These are phyloP conservation scores for Coelopa pilipes DNA, from an alignment of 2,888 invertebrate genomes.

Conservation along the genomic window DNA sequence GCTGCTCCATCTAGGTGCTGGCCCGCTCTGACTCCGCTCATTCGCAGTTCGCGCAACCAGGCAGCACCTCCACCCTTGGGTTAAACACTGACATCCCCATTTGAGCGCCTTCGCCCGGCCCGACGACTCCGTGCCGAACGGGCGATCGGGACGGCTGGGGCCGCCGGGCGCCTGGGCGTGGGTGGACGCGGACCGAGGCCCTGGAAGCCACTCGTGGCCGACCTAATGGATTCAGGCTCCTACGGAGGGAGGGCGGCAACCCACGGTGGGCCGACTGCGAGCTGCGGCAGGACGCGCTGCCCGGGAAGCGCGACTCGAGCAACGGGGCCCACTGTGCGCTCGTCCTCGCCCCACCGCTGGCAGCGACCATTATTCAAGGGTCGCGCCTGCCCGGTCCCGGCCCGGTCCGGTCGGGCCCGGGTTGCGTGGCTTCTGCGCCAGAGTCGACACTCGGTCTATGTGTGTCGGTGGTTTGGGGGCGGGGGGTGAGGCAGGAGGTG, in stretches of 20 bases:
- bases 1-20: conserved; percentile 36
- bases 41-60: conserved; percentile 62
- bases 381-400: not conserved
- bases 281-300: too few relatives aligned
- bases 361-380: conserved; percentile 20
- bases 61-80: conserved; percentile 65
- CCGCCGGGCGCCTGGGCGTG: not conserved
- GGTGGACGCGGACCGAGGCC: too few relatives aligned
- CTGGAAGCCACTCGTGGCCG: too few relatives aligned
- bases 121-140: too few relatives aligned
- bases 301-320: too few relatives aligned
- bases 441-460: not conserved
- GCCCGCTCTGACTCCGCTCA: conserved; percentile 49
- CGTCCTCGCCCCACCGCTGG: not conserved
- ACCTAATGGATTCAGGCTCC: not conserved
- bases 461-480: not conserved
- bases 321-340: not conserved
- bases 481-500: not conserved
- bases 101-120: conserved; percentile 58
- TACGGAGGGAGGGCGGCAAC: not conserved
- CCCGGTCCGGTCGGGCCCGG: not conserved
- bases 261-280: not conserved
- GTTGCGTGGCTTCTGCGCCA: not conserved
- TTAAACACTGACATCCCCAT: conserved; percentile 65
- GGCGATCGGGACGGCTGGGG: not conserved